Conservation (phyloP, 53 echinoderm and acorn worm species). For the Antedon mediterranea region DNA sequence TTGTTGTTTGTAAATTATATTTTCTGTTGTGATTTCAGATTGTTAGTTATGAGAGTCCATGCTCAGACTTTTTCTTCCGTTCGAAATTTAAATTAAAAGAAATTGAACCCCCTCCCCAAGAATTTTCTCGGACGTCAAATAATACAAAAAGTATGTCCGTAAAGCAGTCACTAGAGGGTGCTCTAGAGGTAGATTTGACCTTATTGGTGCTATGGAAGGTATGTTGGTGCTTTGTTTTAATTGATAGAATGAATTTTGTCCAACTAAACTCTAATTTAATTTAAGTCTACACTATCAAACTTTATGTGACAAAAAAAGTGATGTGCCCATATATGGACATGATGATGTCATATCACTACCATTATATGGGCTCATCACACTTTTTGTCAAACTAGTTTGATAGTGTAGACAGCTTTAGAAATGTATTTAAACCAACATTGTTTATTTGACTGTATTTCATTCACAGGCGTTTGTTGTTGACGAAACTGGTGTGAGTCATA, state of each 20-base stretch:
- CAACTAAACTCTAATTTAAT: too few relatives aligned
- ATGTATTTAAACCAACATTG: too few relatives aligned
- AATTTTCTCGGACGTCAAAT: conserved; percentile 6
- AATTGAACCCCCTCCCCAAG: neutral
- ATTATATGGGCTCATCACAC: too few relatives aligned
- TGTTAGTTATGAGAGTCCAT: conserved; percentile 58
- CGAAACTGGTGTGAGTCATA: conserved; percentile 60
- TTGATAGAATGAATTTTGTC: too few relatives aligned
- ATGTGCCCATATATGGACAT: too few relatives aligned
- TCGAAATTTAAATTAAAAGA: conserved; percentile 20
- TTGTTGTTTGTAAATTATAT: too few relatives aligned
- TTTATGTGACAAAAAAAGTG: too few relatives aligned
- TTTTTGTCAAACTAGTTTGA: too few relatives aligned
- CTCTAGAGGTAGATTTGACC: conserved; percentile 35
- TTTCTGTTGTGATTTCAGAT: conserved; percentile 24
- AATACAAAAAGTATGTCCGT: conserved; percentile 5
- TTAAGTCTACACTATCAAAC: too few relatives aligned
- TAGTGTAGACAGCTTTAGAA: too few relatives aligned
- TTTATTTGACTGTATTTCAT: neutral
- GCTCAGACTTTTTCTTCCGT: conserved; percentile 81
- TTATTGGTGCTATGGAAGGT: conserved; percentile 89
- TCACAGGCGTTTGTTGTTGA: conserved; percentile 89
- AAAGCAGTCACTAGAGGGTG: conserved; percentile 10
- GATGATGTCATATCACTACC: too few relatives aligned
- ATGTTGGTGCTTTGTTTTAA: too few relatives aligned